Conservation (phyloP, 2,797 vertebrate species). For the Tokudaia tokunoshimensis region DNA sequence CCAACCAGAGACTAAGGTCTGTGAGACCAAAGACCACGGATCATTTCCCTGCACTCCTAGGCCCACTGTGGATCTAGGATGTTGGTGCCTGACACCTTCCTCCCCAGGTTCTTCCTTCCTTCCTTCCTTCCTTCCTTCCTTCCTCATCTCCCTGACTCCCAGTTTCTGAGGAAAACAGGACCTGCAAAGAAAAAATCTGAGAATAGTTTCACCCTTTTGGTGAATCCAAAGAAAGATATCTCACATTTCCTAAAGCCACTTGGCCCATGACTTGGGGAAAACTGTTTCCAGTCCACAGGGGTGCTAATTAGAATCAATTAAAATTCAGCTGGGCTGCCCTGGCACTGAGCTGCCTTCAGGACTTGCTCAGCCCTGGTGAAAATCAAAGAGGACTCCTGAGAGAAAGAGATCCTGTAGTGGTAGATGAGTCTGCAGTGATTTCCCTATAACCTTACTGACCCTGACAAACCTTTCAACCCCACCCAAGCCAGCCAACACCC, state of each 20-base stretch:
- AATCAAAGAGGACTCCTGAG: constrained; percentile 30
- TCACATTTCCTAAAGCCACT: constrained; percentile 68
- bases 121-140: not conserved
- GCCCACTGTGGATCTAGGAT: not conserved
- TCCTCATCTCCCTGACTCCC: not conserved
- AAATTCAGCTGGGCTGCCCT: constrained; percentile 80
- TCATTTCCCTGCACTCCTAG: not conserved
- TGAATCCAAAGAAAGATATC: constrained; percentile 71
- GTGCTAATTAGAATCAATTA: constrained; percentile 84
- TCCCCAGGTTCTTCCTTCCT: not conserved
- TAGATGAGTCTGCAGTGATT: not conserved
- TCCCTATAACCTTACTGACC: not conserved
- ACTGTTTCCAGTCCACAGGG: constrained; percentile 74
- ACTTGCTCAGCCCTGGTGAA: constrained; percentile 78
- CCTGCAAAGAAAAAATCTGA: constrained; percentile 69
- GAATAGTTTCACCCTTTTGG: constrained; percentile 60
- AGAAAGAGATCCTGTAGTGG: not conserved
- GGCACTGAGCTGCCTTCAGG: constrained; percentile 80
- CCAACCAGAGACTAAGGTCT: constrained; percentile 3
- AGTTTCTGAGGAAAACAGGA: constrained; percentile 73
- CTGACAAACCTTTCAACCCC: not conserved
- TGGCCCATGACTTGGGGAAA: constrained; percentile 84
- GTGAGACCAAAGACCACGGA: not conserved
- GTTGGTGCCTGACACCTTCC: not conserved
- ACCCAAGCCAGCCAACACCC: not conserved